Base-by-base conservation (phyloP, 2,113 vertebrate genomes). In the Erpornis zantholeuca region DNA sequence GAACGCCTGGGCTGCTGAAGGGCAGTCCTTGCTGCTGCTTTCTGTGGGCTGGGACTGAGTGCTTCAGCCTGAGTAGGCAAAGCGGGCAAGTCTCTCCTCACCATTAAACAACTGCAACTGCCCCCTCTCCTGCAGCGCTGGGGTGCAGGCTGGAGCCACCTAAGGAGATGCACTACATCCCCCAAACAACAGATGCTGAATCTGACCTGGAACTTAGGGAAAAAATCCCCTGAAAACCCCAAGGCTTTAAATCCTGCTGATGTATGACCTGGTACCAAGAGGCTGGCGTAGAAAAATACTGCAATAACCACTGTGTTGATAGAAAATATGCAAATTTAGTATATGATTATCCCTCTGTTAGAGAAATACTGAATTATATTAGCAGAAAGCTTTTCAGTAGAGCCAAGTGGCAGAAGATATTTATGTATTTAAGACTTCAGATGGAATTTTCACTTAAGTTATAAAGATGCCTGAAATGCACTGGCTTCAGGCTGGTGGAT, bases 61-160 rank as follows among this genome's bases (percentile, higher is more conserved):
- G 7, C 38, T 6, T 4, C 3, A 9, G 27, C 35, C 35, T 23
- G 8, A 16, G 11, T 4, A 52, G 12, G 3, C 36, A 0, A 5
- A 14, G 15, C 2, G 15, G 35, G 64, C 2, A 11, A 10, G 28
- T 5, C 65, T 7, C 19, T 54, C 16, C 8, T 24, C 7, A 7
- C 25, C 23, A 4, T 7, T 6, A 1, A 3, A 14, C 12, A 20
- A 2, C 47, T 2, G 3, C 40, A 29, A 6, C 13, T 17, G 27
- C 47, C 28, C 42, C 28, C 2, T 0, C 24, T 77, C 14, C 38
- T 40, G 4, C 81, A 12, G 66, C 5, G 4, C 59, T 27, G 76
- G 28, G 45, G 18, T 5, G 5, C 1, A 1, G 68, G 36, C 10
- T 69, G 77, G n/a, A 66, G 28, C 11, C 19, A 8, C 52, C 21